Conservation (phyloP, 2,888 invertebrate genomes). For the Morinoia aosen region DNA sequence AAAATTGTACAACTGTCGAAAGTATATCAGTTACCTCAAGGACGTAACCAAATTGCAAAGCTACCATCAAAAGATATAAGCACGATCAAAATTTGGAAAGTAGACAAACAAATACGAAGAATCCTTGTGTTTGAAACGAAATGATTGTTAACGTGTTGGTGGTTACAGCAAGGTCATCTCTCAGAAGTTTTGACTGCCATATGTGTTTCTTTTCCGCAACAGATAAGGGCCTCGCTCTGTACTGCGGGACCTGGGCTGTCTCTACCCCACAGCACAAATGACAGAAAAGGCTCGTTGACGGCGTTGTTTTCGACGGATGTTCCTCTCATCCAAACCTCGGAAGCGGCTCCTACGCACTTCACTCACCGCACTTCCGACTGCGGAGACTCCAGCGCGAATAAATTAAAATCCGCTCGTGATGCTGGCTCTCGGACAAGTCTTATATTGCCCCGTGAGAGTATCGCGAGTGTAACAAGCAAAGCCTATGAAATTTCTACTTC, state of each 20-base stretch:
- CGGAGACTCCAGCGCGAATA: background rate
- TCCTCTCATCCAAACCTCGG: background rate
- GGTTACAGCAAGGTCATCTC: background rate
- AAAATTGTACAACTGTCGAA: background rate
- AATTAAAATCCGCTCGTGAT: background rate
- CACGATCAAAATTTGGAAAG: background rate
- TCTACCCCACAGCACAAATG: background rate
- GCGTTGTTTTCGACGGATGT: background rate
- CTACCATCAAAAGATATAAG: background rate
- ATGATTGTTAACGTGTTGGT: background rate
- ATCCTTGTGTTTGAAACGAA: background rate
- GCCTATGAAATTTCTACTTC: background rate
- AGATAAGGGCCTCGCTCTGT: background rate
- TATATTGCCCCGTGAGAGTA: background rate
- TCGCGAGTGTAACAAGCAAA: background rate
- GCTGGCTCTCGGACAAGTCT: background rate
- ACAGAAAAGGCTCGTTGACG: background rate
- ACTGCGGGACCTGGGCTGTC: background rate
- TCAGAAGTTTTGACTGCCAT: background rate
- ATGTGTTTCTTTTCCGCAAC: background rate
- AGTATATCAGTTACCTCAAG: background rate
- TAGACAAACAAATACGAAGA: background rate
- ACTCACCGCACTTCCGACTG: background rate
- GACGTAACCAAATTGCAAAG: background rate
- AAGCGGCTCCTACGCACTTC: background rate